These are phyloP conservation scores for Picus viridis DNA, from an alignment of 2,797 vertebrate genomes.

Conservation along the genomic window DNA sequence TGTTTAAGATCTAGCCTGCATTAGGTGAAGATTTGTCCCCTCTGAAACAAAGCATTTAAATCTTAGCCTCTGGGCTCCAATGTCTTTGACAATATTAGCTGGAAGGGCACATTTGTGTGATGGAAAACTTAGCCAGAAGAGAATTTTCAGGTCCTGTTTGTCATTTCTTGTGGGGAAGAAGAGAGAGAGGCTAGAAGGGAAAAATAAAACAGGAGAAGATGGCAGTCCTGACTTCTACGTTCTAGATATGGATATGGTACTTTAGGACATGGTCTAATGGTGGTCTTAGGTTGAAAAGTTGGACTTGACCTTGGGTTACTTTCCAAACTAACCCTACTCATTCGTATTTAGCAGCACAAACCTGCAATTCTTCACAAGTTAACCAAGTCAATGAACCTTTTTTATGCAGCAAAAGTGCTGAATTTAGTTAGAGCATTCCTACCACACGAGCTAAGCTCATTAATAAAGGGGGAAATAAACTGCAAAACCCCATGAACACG, in stretches of 20 bases:
- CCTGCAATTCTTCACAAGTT: neutral
- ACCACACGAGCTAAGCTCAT: neutral
- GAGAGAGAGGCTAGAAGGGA: neutral
- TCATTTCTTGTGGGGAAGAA: neutral
- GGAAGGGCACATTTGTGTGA: constrained; percentile 39
- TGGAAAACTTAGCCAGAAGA: constrained; percentile 29
- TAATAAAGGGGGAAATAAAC: neutral
- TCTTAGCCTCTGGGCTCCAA: constrained; percentile 13
- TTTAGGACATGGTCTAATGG: too few relatives aligned
- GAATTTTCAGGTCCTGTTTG: neutral
- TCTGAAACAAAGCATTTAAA: neutral
- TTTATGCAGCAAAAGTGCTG: neutral
- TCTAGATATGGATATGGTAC: neutral
- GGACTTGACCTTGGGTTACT: too few relatives aligned
- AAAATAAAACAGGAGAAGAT: neutral
- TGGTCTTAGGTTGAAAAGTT: too few relatives aligned
- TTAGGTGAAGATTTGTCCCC: neutral
- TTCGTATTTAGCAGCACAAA: neutral
- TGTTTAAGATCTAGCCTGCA: neutral
- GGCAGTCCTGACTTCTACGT: neutral
- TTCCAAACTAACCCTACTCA: neutral
- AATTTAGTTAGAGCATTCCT: neutral
- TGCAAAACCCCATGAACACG: neutral
- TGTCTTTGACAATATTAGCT: constrained; percentile 34
- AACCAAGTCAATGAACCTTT: neutral